phyloP scores from a whole-genome alignment of 2,113 vertebrate species.

The Sander lucioperca region DNA sequence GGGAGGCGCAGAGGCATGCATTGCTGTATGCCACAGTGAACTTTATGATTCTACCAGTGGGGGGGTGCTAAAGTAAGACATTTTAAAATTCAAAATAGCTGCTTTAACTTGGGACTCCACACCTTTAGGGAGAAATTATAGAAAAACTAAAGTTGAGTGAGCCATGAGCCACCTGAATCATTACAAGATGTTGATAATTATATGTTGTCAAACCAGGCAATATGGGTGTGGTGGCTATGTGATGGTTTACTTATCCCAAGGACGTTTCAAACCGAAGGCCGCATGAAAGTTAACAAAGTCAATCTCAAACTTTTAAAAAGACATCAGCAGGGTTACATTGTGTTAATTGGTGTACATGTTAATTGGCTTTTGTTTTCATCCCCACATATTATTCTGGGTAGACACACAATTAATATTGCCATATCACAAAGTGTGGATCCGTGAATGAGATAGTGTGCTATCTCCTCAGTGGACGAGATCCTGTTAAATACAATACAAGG shows the following conservation, averaged over 20 bases:
- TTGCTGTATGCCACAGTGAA: too few species aligned
- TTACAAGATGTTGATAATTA: neutral
- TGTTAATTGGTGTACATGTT: neutral
- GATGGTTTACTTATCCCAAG: neutral
- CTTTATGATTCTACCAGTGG: neutral
- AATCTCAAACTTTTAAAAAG: neutral
- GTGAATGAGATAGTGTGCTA: neutral
- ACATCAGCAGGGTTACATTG: neutral
- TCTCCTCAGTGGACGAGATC: neutral
- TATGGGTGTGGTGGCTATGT: neutral
- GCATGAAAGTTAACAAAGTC: neutral
- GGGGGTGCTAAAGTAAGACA: neutral
- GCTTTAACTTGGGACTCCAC: neutral
- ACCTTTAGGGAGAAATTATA: neutral
- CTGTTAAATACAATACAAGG: constrained; percentile 34
- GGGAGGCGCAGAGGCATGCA: neutral
- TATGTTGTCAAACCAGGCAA: neutral
- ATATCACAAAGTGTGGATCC: constrained; percentile 4
- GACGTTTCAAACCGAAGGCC: neutral
- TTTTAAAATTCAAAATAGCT: neutral
- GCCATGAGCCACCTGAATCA: neutral
- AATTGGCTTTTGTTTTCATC: constrained; percentile 21
- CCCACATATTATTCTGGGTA: neutral
- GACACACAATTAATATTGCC: constrained; percentile 20
- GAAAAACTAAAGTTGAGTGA: neutral